These are phyloP conservation scores for Seira musarum DNA, from an alignment of 2,888 invertebrate species.

Conservation along the genomic window DNA sequence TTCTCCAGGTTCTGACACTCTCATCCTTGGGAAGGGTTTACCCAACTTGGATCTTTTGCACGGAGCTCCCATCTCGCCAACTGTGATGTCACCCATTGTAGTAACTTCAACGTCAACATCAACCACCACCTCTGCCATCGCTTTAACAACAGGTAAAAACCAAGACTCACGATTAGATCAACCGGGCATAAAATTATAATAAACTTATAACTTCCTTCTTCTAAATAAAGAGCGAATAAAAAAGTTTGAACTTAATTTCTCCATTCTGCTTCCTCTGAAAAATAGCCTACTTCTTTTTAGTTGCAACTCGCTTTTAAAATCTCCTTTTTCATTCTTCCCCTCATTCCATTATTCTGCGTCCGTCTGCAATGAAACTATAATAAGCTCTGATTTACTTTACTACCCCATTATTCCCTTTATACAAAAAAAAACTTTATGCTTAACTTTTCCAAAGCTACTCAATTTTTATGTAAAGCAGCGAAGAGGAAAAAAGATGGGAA, in stretches of 20 bases:
- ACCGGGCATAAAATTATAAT: not conserved
- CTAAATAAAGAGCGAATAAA: not conserved
- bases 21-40: constrained; percentile 43
- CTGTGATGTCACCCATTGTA: constrained; percentile 34
- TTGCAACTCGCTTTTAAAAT: too few relatives aligned
- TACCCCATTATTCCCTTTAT: not conserved
- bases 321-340: constrained; percentile 1
- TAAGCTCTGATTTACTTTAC: constrained; percentile 44
- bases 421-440: not conserved
- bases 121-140: constrained; percentile 24
- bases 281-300: not conserved
- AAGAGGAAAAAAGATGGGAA: not conserved
- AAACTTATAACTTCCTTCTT: constrained; percentile 10
- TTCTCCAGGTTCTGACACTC: constrained; percentile 20
- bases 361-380: constrained; percentile 37
- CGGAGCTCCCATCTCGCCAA: constrained; percentile 52
- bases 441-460: not conserved
- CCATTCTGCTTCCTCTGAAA: not conserved
- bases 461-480: not conserved
- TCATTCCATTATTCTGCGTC: constrained; percentile 2
- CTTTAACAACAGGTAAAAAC: constrained; percentile 44
- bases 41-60: constrained; percentile 63
- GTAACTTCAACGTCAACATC: constrained; percentile 38
- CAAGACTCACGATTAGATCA: not conserved
- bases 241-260: not conserved